Percentiles rank a stretch among this genome's conserved stretches.
phyloP scores from a whole-genome alignment of 2,797 vertebrate species.

The Lacerta bilineata region DNA sequence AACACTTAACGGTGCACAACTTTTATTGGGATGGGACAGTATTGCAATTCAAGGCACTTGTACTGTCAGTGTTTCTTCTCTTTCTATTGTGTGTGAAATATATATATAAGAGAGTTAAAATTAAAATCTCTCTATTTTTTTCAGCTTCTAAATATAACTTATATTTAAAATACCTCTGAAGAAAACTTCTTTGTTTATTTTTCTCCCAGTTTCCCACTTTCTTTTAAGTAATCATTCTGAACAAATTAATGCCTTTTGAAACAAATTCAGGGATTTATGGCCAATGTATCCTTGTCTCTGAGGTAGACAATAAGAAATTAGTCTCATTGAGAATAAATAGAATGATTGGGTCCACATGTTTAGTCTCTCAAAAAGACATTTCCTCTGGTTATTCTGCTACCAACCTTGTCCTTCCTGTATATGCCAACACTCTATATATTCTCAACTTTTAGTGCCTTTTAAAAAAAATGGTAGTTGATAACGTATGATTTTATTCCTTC shows the following conservation, averaged over 20 bases:
- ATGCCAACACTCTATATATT: not conserved
- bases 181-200: slow-evolving; percentile 26
- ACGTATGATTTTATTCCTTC: not conserved
- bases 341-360: not conserved
- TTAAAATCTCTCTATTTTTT: slow-evolving; percentile 21
- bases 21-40: slow-evolving; percentile 12
- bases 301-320: slow-evolving; percentile 30
- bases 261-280: slow-evolving; percentile 23
- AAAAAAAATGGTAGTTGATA: not conserved
- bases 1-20: slow-evolving; percentile 41
- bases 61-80: slow-evolving; percentile 17
- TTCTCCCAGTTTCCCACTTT: slow-evolving; percentile 36
- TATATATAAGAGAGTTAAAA: slow-evolving; percentile 42
- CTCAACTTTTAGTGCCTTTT: slow-evolving; percentile 16
- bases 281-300: slow-evolving; percentile 19
- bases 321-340: not conserved
- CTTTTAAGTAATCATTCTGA: not conserved
- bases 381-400: not conserved
- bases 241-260: slow-evolving; percentile 33
- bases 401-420: not conserved
- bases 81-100: slow-evolving; percentile 39
- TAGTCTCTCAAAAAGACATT: not conserved
- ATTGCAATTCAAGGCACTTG: slow-evolving; percentile 32
- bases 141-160: slow-evolving; percentile 47
- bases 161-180: slow-evolving; percentile 46